Base-by-base conservation (phyloP, 2,888 invertebrate genomes). In the Trichogramma dendrolimi region DNA sequence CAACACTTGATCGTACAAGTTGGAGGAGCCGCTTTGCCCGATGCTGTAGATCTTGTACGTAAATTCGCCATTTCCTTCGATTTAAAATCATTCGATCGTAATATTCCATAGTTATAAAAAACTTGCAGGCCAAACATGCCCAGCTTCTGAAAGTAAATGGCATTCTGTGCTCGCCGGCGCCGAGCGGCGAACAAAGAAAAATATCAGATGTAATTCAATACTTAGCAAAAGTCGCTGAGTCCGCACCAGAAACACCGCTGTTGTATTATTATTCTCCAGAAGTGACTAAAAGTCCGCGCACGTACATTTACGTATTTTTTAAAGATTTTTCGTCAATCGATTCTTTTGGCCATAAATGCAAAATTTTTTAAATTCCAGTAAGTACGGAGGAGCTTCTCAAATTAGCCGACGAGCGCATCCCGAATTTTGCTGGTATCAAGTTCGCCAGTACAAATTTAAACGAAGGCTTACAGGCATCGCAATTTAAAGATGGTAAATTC, bases 361-460 rank as follows among this genome's bases (percentile, higher is more conserved):
- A 27, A 27, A 27, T 27, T 27, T 27, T 27, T 27, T 27, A 27
- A 27, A 27, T 27, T 27, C 27, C 27, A 27, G 27, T 27, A 27
- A 27, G 87, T 70, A 90, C 91, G 90, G 86, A 85, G 49, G 79
- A 83, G 38, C 88, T 90, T 70, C 83, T 90, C 49, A 79, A 81
- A n/a, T 81, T 84, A 39, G 87, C 88, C 0, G 83, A 83, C 0
- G 80, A 80, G 4, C 75, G 81, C 59, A 86, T 94, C 51, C 86
- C 91, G 0, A 90, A 87, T 56, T 89, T 94, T 72, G 84, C 84
- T 63, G 94, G 94, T 2, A 82, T 92, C 27, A 93, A 94, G 76
- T 92, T 88, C 74, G 92, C 92, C 0, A 87, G 88, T 7, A 84
- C 84, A 43, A 86, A 89, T 72, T 80, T 92, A 49, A 85, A 85